Conservation (phyloP, 35 echinoderm and acorn worm species). For the Ophioderma brevispina region DNA sequence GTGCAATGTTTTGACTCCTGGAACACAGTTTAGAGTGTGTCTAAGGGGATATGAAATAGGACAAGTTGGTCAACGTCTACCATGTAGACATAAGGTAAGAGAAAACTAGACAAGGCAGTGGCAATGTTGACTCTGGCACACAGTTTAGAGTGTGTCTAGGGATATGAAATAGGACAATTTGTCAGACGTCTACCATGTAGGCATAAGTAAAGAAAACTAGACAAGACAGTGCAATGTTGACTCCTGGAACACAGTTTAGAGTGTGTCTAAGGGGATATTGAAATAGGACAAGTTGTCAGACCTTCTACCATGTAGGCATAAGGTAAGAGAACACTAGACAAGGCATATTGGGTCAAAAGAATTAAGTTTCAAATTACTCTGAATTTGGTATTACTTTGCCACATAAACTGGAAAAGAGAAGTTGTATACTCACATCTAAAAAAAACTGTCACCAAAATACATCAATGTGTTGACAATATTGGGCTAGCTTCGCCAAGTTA, state of each 20-base stretch:
- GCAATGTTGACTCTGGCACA: conserved; percentile 67
- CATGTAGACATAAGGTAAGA: conserved; percentile 91
- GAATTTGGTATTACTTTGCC: no score
- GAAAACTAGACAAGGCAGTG: background rate
- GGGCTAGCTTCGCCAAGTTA: no score
- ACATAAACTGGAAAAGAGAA: no score
- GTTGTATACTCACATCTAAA: no score
- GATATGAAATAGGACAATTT: conserved; percentile 67
- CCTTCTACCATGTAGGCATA: conserved; percentile 75
- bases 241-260: no score
- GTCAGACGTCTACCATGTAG: conserved; percentile 75
- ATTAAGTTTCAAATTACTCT: no score
- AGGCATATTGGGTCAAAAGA: no score
- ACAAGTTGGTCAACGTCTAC: conserved; percentile 62
- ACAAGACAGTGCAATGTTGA: background rate
- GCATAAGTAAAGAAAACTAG: conserved; percentile 67
- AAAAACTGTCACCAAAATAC: no score
- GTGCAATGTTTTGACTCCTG: background rate
- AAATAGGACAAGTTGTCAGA: conserved; percentile 60
- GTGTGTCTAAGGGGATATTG: conserved; percentile 37
- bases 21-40: conserved; percentile 84
- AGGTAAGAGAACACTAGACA: no score
- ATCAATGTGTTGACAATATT: no score
- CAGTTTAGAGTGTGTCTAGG: conserved; percentile 88
- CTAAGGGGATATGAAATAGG: conserved; percentile 68